Conservation (phyloP, 2,797 vertebrate species). For the Melanotaenia maccullochi region DNA sequence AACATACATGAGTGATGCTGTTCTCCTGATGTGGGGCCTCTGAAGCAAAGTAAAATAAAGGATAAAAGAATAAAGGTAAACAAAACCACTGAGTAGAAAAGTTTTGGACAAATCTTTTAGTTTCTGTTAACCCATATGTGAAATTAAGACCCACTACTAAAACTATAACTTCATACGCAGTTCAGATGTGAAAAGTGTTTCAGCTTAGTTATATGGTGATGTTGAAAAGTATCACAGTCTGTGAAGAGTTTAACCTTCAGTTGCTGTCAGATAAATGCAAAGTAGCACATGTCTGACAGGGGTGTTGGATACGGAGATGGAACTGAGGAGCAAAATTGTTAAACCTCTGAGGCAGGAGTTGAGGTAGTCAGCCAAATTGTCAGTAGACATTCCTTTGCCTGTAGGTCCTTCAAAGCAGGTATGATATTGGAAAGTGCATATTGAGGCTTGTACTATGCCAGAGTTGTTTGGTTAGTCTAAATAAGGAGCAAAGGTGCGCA, state of each 20-base stretch:
- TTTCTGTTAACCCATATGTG: not conserved
- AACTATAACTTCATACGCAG: not conserved
- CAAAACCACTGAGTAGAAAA: not conserved
- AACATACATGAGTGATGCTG: not conserved
- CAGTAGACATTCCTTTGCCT: not conserved
- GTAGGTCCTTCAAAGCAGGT: not conserved
- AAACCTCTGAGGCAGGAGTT: conserved; percentile 3
- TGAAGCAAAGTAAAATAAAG: not conserved
- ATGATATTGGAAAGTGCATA: not conserved
- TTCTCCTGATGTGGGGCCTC: not conserved
- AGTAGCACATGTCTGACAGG: not conserved
- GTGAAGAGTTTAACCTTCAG: not conserved
- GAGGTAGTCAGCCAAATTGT: not conserved
- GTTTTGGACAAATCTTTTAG: not conserved
- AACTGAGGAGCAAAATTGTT: not conserved
- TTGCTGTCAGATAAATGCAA: conserved; percentile 6
- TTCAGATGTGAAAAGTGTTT: not conserved
- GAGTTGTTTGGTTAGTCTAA: not conserved
- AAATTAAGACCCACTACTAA: not conserved
- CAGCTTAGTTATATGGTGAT: not conserved
- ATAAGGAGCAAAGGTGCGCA: not conserved
- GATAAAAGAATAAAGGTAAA: not conserved
- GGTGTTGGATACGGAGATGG: not conserved
- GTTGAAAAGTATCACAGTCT: not conserved
- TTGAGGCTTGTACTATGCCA: not conserved